Base-by-base conservation (phyloP, 1,140 invertebrate species). In the Pectinophora gossypiella region DNA sequence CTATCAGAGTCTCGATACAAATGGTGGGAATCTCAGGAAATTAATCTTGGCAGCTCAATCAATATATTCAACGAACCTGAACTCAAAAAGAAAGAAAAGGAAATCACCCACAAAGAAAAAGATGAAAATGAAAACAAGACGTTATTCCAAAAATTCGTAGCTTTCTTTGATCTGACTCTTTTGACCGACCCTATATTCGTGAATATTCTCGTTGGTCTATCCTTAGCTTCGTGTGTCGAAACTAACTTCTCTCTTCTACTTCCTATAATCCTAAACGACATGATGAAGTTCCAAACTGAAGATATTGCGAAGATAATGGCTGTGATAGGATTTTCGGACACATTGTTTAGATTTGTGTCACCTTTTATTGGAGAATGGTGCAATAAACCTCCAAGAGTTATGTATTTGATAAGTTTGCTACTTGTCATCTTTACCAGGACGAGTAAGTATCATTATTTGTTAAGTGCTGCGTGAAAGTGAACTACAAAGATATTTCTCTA, bases 121-220 rank as follows among this genome's bases (percentile, higher is more conserved):
- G 13, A 54, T 68, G 45, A 48, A 64, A 48, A 70, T 64, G 22
- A 51, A 48, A 0, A 74, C 65, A 68, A 66, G 52, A 23, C 36
- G 15, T 56, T 56, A 19, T 49, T 72, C 0, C 38, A 68, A 16
- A 73, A 64, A 53, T 54, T 86, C 38, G 57, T 86, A 4, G 67
- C 77, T 32, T 85, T 86, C 46, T 86, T 86, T 51, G 83, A 86
- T 63, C 54, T 86, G 21, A 86, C 79, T n/a, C 61, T 86, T 22
- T 53, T 86, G 10, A 78, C 21, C 20, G 83, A 86, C 64, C 77
- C 78, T 13, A 75, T 87, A 61, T 87, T 85, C 61, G 72, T 93
- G 1, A 93, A 91, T 68, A 90, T 93, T 32, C 89, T 93, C 79
- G 55, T 92, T n/a, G 92, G 92, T 0, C 77, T 94, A 50, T 91